A percentile compares a stretch with the other conserved stretches of the same genome.
phyloP scores from a whole-genome alignment of 2,888 invertebrate species.

The Agonopterix arenella region DNA sequence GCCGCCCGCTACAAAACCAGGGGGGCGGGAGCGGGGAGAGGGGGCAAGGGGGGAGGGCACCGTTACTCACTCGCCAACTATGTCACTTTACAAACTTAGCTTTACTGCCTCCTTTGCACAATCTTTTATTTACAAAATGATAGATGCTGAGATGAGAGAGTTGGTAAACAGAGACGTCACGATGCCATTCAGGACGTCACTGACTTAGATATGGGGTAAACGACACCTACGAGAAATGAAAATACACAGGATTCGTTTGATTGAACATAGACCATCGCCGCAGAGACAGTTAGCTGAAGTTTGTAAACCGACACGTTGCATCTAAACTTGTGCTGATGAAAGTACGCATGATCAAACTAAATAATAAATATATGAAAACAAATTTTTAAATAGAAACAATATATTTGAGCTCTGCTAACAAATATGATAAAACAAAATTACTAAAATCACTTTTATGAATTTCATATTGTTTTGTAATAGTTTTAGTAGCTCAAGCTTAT shows the following conservation, averaged over 20 bases:
- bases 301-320: constrained; percentile 42
- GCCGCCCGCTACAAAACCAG: constrained; percentile 58
- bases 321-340: constrained; percentile 48
- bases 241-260: too few species aligned
- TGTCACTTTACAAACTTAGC: constrained; percentile 30
- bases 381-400: constrained; percentile 31
- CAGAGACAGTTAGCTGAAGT: constrained; percentile 38
- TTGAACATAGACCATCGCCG: neutral
- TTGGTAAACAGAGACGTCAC: neutral
- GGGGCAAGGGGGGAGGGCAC: constrained; percentile 32
- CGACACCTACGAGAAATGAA: too few species aligned
- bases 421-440: neutral
- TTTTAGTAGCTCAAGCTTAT: constrained; percentile 7
- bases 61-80: constrained; percentile 60
- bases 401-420: constrained; percentile 27
- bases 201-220: too few species aligned
- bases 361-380: constrained; percentile 30
- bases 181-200: too few species aligned
- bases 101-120: constrained; percentile 25
- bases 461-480: neutral
- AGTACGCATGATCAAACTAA: constrained; percentile 17
- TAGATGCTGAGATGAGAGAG: neutral
- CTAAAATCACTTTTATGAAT: neutral
- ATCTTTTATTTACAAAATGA: neutral
- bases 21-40: constrained; percentile 19